These are phyloP conservation scores for Dorcus hopei DNA, from an alignment of 2,888 invertebrate genomes.

Conservation along the genomic window DNA sequence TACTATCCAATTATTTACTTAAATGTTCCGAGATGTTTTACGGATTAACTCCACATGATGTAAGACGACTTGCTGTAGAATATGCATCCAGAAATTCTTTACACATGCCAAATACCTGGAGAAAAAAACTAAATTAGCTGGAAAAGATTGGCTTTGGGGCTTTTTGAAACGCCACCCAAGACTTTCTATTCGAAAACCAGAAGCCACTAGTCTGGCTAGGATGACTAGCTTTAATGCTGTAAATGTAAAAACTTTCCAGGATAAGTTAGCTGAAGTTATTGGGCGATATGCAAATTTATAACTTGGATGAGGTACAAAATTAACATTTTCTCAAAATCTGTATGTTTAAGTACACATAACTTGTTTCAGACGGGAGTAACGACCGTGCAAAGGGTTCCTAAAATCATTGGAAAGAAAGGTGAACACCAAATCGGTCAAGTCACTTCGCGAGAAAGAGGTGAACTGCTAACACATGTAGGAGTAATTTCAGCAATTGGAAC, in stretches of 20 bases:
- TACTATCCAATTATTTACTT: not conserved
- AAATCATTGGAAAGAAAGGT: constrained; percentile 23
- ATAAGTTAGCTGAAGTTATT: not conserved
- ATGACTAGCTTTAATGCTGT: not conserved
- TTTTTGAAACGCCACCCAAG: not conserved
- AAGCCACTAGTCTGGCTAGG: not conserved
- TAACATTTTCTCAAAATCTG: too few relatives aligned
- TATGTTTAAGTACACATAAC: too few relatives aligned
- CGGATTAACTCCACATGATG: not conserved
- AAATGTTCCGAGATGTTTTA: not conserved
- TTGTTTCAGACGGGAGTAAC: not conserved
- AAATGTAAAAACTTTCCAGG: not conserved
- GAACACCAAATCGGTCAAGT: constrained; percentile 25
- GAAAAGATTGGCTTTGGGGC: not conserved
- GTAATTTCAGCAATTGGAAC: constrained; percentile 12
- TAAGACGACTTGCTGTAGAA: not conserved
- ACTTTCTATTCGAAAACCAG: not conserved
- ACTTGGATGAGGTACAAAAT: not conserved
- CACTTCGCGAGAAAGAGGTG: constrained; percentile 17
- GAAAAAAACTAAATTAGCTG: not conserved
- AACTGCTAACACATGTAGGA: constrained; percentile 20
- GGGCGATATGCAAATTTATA: not conserved
- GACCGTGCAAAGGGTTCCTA: constrained; percentile 20
- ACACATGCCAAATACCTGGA: not conserved
- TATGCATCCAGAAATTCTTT: not conserved